A percentile compares a stretch with the other conserved stretches of the same genome.
phyloP scores from a whole-genome alignment of 2,113 vertebrate species.

The Pholis gunnellus region DNA sequence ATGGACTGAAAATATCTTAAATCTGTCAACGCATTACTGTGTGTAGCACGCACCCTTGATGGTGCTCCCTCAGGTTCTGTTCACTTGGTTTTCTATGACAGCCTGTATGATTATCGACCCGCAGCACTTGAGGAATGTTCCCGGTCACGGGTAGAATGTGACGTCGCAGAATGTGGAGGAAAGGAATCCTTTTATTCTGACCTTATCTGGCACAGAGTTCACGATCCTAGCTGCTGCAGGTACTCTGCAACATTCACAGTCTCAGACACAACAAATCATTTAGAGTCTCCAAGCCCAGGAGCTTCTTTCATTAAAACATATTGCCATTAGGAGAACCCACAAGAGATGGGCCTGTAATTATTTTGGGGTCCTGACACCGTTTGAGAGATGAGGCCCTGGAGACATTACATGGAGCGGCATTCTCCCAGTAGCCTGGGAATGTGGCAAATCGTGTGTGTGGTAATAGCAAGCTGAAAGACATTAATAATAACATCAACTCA shows the following conservation, averaged over 20 bases:
- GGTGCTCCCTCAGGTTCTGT: neutral
- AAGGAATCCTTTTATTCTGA: constrained; percentile 27
- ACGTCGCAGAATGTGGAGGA: constrained; percentile 28
- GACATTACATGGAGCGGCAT: neutral
- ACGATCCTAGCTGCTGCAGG: constrained; percentile 2
- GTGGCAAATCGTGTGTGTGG: neutral
- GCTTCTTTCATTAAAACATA: constrained; percentile 24
- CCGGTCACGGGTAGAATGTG: constrained; percentile 22
- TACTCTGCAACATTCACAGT: constrained; percentile 2
- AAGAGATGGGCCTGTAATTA: constrained; percentile 6
- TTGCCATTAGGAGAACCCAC: neutral
- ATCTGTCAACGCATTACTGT: neutral
- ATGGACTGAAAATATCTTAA: neutral
- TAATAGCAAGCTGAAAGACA: constrained; percentile 4
- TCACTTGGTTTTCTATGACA: constrained; percentile 8
- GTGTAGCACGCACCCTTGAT: neutral
- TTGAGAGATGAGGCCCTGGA: constrained; percentile 11
- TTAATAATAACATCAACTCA: neutral
- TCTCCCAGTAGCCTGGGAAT: neutral
- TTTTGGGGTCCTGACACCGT: constrained; percentile 12
- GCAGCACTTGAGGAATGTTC: constrained; percentile 9
- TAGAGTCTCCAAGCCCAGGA: neutral
- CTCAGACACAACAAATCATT: neutral
- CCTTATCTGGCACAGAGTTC: constrained; percentile 11
- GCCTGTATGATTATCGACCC: constrained; percentile 5